Base-by-base conservation (phyloP, 2,888 invertebrate species). In the Hipparchia sbordonii region DNA sequence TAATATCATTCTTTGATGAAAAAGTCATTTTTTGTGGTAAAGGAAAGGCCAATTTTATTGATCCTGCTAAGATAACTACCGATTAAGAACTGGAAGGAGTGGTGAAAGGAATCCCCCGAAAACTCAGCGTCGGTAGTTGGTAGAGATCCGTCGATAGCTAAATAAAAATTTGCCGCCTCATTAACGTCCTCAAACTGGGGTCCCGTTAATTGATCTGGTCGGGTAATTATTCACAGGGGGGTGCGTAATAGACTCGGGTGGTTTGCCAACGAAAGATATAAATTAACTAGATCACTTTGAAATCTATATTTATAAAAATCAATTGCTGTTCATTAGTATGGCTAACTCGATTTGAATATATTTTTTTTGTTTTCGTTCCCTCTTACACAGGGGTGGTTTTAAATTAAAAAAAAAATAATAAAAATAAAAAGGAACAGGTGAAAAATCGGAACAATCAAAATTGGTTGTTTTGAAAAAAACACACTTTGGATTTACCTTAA, bases 161-260 rank as follows among this genome's bases (percentile, higher is more conserved):
- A 69, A 88, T 87, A 89, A 89, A 89, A 90, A 89, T 91, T 92
- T 89, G 84, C 87, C 85, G 86, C 85, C 82, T 89, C 91, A 91
- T 91, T 92, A 89, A 85, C 83, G 84, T 84, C 84, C 83, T 87
- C 88, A 87, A 87, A 90, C 89, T 87, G 86, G 87, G 87, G 89
- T 89, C 88, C 88, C 87, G 87, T 84, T 91, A 92, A 93, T 92
- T 91, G 92, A 92, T 90, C 87, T 85, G 88, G 87, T 83, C 79
- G 85, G 89, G 91, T 92, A 93, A 93, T 92, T 93, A 92, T 93
- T 92, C 92, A 92, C 91, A 89, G 89, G 79, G 74, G 74, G 72
- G 90, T 90, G 88, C 69, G 74, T 73, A 90, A 90, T 52, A 65
- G 52, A 65, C 12, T 33, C 33, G 90, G 90, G 67, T 57, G 8